A percentile compares a stretch with the other conserved stretches of the same genome.
These are phyloP conservation scores for Leucozona laternaria DNA, from an alignment of 2,888 invertebrate species.

Conservation along the genomic window DNA sequence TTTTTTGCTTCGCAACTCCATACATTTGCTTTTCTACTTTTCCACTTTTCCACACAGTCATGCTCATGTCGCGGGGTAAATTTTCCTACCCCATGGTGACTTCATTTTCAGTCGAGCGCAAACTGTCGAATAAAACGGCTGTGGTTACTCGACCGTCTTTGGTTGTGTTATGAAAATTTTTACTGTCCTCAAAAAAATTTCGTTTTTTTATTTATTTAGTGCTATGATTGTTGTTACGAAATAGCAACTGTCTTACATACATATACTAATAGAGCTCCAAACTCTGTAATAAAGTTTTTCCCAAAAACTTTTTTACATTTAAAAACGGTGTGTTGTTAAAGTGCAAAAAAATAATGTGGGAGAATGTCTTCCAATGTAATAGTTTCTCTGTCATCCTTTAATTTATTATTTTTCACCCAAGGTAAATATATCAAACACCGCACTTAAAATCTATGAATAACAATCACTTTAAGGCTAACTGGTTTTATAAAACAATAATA, in stretches of 20 bases:
- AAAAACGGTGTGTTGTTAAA: slow-evolving; percentile 69
- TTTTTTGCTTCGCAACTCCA: slow-evolving; percentile 5
- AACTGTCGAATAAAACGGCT: slow-evolving; percentile 80
- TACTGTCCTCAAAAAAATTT: slow-evolving; percentile 55
- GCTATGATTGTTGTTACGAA: slow-evolving; percentile 70
- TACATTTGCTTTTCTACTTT: slow-evolving; percentile 42
- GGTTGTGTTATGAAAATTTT: slow-evolving; percentile 74
- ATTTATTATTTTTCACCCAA: slow-evolving; percentile 84
- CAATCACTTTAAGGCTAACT: slow-evolving; percentile 26
- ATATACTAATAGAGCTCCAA: slow-evolving; percentile 26
- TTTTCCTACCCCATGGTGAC: slow-evolving; percentile 61
- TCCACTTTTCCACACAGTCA: slow-evolving; percentile 41
- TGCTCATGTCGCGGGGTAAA: slow-evolving; percentile 44
- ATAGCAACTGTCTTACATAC: slow-evolving; percentile 47
- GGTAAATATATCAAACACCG: slow-evolving; percentile 79
- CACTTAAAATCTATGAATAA: slow-evolving; percentile 47
- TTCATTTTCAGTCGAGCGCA: slow-evolving; percentile 81
- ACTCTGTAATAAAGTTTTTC: background rate
- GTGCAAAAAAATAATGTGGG: slow-evolving; percentile 82
- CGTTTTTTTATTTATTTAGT: slow-evolving; percentile 59
- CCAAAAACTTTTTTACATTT: slow-evolving; percentile 5
- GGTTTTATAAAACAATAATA: slow-evolving; percentile 50
- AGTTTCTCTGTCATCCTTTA: slow-evolving; percentile 84
- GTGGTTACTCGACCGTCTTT: slow-evolving; percentile 63
- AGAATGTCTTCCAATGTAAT: slow-evolving; percentile 84